These are phyloP conservation scores for Microplitis manilae DNA, from an alignment of 2,888 invertebrate genomes.

Conservation along the genomic window DNA sequence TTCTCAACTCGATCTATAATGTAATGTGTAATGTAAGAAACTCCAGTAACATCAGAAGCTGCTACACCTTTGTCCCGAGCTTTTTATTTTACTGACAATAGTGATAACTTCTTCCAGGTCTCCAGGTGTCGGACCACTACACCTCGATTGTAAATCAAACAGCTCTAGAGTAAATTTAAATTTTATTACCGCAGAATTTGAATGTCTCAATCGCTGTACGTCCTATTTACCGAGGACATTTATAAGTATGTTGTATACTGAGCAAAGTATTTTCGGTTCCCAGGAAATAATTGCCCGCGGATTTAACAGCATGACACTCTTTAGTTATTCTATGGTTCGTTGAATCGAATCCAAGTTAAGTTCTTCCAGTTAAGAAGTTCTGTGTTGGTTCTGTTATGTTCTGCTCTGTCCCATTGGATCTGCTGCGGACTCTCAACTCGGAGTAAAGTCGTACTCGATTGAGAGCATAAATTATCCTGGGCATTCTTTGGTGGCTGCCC, in stretches of 20 bases:
- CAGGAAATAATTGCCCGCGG: constrained; percentile 25
- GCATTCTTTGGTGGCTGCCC: constrained; percentile 50
- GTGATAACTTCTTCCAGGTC: not conserved
- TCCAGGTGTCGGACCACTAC: too few relatives aligned
- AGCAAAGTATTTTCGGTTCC: constrained; percentile 22
- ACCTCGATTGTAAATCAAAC: too few relatives aligned
- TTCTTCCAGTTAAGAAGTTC: not conserved
- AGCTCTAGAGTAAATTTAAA: too few relatives aligned
- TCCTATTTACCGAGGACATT: too few relatives aligned
- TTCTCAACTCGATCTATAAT: not conserved
- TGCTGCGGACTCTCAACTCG: not conserved
- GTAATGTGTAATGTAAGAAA: not conserved
- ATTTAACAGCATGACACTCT: not conserved
- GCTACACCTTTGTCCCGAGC: not conserved
- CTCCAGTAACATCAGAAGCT: not conserved
- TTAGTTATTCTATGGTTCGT: not conserved
- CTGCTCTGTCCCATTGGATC: not conserved
- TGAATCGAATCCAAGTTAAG: not conserved
- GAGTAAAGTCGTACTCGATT: constrained; percentile 44
- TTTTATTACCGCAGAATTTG: too few relatives aligned
- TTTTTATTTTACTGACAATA: constrained; percentile 12
- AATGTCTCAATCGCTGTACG: too few relatives aligned
- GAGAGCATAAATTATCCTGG: constrained; percentile 52
- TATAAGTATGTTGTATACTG: not conserved
- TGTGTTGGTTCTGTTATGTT: too few relatives aligned